Base-by-base conservation (phyloP, 2,113 vertebrate species). In the Tachysurus fulvidraco region DNA sequence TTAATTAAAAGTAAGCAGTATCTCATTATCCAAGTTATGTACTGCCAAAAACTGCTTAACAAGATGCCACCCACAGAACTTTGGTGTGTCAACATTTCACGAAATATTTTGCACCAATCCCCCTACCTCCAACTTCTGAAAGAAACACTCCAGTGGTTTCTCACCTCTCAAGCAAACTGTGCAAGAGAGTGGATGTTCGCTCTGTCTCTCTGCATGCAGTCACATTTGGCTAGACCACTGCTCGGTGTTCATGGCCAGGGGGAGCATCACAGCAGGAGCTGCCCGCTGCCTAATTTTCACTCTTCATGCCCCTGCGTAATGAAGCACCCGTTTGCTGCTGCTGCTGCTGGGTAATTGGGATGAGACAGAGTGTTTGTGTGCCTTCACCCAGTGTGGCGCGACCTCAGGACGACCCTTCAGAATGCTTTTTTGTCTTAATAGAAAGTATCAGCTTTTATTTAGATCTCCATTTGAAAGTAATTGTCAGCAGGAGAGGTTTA, bases 361-460 rank as follows among this genome's bases (percentile, higher is more conserved):
- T 88, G 89, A 88, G 84, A 86, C 87, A 44, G 89, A 88, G 81
- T 82, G 88, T 84, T 54, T 87, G 83, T 84, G 83, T 86, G 81
- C 87, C 87, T 80, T 90, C 87, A 83, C 87, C 89, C 79, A 78
- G 84, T 83, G 76, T 85, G 85, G 84, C 82, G 78, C 76, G 87
- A 88, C 89, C 87, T 88, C 87, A 9, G 54, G 5, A 10, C 50
- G 87, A 90, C 89, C 89, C 81, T 84, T 78, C 84, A 84, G 87
- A 86, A 86, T 77, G 84, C 87, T 82, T 87, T 88, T 59, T 86
- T 84, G 81, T 88, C 86, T 88, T 89, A 89, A 89, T 89, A 81
- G 84, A 86, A 36, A 78, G 79, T 67, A 89, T 86, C 89, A 89
- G 88, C 83, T 88, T 89, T 89, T 88, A 89, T 89, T 89, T 89